Conservation (phyloP, 2,797 vertebrate genomes). For the Sebastiscus tertius region DNA sequence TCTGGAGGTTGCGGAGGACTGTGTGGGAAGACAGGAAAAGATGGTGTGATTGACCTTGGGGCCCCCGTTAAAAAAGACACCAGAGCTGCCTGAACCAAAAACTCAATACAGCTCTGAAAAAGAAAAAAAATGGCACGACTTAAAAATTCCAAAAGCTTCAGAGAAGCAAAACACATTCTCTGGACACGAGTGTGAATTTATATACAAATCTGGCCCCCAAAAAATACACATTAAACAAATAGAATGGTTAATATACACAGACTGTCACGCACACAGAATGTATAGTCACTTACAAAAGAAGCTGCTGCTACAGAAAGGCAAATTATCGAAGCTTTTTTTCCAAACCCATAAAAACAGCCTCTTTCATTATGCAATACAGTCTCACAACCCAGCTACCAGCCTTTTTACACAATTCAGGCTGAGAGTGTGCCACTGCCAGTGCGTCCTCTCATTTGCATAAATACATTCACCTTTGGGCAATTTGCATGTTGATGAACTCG, state of each 20-base stretch:
- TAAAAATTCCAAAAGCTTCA: background rate
- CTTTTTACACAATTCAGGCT: constrained; percentile 15
- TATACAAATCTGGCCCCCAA: background rate
- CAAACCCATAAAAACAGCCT: background rate
- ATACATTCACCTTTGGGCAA: constrained; percentile 82
- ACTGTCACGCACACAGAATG: background rate
- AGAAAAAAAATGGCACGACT: background rate
- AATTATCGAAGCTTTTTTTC: background rate
- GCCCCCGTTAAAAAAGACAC: constrained; percentile 17
- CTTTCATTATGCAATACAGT: constrained; percentile 20
- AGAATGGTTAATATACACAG: background rate
- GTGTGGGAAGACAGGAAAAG: constrained; percentile 21
- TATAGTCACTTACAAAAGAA: background rate
- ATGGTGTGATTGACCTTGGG: constrained; percentile 9
- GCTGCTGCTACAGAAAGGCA: background rate
- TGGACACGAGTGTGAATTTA: background rate
- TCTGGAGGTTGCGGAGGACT: background rate
- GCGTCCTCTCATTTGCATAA: constrained; percentile 74
- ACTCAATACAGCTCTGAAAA: background rate
- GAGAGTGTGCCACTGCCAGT: constrained; percentile 1
- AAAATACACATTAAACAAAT: background rate
- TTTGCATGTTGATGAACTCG: constrained; percentile 84
- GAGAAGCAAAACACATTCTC: background rate
- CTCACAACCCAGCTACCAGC: constrained; percentile 31
- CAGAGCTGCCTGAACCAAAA: background rate